Evolutionary conservation across 2,888 invertebrate species (phyloP).

Genomic region (Drosophila putrida): DNA sequence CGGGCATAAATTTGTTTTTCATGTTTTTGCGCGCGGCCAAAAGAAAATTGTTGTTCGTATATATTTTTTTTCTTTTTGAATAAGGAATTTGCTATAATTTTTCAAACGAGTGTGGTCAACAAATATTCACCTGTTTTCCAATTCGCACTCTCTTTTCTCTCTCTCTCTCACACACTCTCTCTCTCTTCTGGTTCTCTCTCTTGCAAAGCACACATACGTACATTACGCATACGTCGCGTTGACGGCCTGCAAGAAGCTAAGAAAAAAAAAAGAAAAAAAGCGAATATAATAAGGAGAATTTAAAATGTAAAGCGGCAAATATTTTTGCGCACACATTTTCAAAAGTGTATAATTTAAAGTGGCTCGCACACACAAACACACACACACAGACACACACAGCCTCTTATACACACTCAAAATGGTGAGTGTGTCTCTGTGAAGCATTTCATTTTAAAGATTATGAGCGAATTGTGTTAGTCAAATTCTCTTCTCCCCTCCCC

Average conservation of each 20-base stretch:
- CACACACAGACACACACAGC: conserved; percentile 20
- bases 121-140: conserved; percentile 68
- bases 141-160: conserved; percentile 57
- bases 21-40: conserved; percentile 54
- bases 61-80: neutral
- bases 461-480: conserved; percentile 77
- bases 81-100: conserved; percentile 50
- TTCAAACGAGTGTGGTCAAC: conserved; percentile 55
- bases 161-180: conserved; percentile 1
- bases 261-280: conserved; percentile 15
- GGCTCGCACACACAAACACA: conserved; percentile 28
- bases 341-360: conserved; percentile 62
- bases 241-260: conserved; percentile 47
- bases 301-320: conserved; percentile 68
- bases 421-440: conserved; percentile 37
- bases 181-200: conserved; percentile 2
- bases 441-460: conserved; percentile 74
- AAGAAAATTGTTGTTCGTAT: conserved; percentile 17
- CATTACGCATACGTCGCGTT: conserved; percentile 77
- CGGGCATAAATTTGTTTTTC: conserved; percentile 58
- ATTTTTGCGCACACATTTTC: conserved; percentile 57
- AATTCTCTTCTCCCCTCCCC: conserved; percentile 15
- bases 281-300: conserved; percentile 40
- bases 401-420: conserved; percentile 5
- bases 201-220: conserved; percentile 45